These are phyloP conservation scores for Diploscapter pachys DNA, from an alignment of 1,140 invertebrate species.

Conservation along the genomic window DNA sequence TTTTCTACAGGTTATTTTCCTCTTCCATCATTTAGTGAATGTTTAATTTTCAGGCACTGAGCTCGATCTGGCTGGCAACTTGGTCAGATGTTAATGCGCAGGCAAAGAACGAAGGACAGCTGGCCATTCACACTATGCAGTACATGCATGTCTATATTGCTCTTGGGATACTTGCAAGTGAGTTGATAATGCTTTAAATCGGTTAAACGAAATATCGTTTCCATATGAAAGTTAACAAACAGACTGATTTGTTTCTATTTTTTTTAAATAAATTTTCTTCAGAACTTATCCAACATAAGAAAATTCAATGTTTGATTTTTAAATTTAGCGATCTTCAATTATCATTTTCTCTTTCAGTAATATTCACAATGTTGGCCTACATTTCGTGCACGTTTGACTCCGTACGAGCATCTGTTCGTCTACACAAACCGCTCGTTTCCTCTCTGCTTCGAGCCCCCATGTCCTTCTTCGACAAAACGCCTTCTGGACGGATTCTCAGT, in stretches of 20 bases:
- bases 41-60: background rate
- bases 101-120: background rate
- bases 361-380: constrained; percentile 4
- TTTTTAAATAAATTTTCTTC: too few species aligned
- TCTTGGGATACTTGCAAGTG: background rate
- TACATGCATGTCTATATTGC: constrained; percentile 8
- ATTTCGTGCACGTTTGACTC: background rate
- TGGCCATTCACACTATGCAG: background rate
- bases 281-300: too few species aligned
- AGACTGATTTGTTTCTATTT: too few species aligned
- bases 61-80: constrained; percentile 3
- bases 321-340: too few species aligned
- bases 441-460: background rate
- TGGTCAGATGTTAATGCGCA: constrained; percentile 13
- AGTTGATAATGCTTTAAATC: too few species aligned
- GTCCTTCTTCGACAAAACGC: constrained; percentile 9
- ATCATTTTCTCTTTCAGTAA: background rate
- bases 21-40: background rate
- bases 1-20: constrained; percentile 1
- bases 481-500: constrained; percentile 10
- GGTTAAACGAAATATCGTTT: too few species aligned
- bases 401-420: background rate
- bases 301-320: too few species aligned
- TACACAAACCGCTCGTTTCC: constrained; percentile 1
- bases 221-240: too few species aligned